Percentiles rank a stretch among this genome's conserved stretches.
Evolutionary conservation across 2,888 invertebrate genomes (phyloP).

Genomic region (Tricholauxania praeusta): DNA sequence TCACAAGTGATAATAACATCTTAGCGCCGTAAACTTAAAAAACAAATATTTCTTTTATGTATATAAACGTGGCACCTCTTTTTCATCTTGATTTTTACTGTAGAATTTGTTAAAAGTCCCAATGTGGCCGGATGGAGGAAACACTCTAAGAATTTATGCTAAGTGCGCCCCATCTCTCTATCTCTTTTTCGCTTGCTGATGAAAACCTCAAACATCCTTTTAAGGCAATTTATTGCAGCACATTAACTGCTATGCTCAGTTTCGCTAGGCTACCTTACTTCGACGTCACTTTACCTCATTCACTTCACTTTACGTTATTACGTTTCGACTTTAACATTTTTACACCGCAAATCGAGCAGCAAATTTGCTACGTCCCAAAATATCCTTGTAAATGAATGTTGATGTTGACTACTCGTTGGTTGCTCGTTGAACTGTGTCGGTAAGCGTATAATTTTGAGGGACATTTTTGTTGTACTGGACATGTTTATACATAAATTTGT

Average conservation of each 20-base stretch:
- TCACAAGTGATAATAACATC: slow-evolving; percentile 26
- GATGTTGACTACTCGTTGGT: not conserved
- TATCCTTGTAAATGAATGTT: not conserved
- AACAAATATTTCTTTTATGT: too few relatives aligned
- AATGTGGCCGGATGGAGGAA: too few relatives aligned
- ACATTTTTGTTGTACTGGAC: not conserved
- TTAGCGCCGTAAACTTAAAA: not conserved
- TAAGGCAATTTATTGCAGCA: slow-evolving; percentile 24
- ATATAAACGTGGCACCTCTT: too few relatives aligned
- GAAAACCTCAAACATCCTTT: slow-evolving; percentile 2
- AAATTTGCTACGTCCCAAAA: slow-evolving; percentile 6
- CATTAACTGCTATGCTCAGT: slow-evolving; percentile 16
- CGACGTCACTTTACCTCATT: too few relatives aligned
- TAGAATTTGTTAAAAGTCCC: too few relatives aligned
- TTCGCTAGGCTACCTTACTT: not conserved
- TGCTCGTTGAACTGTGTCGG: slow-evolving; percentile 29
- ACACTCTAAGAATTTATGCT: too few relatives aligned
- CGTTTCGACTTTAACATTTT: not conserved
- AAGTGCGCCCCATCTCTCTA: not conserved
- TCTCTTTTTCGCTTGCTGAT: not conserved
- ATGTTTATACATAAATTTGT: too few relatives aligned
- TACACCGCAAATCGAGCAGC: slow-evolving; percentile 27
- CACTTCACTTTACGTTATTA: too few relatives aligned
- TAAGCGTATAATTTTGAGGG: slow-evolving; percentile 18
- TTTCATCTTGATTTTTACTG: too few relatives aligned